phyloP scores from a whole-genome alignment of 37 sponge, comb jelly and placozoan species.

The Corticium candelabrum region DNA sequence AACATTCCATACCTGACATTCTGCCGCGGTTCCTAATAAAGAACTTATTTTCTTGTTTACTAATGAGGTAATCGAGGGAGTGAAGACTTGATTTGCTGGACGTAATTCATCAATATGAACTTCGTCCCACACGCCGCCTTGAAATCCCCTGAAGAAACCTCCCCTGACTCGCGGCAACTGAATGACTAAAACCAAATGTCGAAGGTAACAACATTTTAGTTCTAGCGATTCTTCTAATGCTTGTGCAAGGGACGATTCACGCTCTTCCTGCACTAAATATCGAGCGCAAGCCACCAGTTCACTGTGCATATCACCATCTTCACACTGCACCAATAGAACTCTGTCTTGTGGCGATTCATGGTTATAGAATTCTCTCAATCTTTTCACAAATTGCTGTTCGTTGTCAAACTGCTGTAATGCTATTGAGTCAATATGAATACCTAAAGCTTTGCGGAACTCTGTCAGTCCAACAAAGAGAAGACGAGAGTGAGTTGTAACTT shows the following conservation, averaged over 20 bases:
- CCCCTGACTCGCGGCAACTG: conserved; percentile 32
- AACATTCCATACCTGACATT: too few relatives aligned
- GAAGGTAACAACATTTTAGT: not conserved
- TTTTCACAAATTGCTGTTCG: conserved; percentile 57
- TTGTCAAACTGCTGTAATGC: conserved; percentile 70
- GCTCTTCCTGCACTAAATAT: conserved; percentile 50
- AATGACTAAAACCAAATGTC: conserved; percentile 51
- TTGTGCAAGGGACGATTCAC: not conserved
- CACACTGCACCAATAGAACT: conserved; percentile 71
- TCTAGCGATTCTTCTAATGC: not conserved
- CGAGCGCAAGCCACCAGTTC: conserved; percentile 83
- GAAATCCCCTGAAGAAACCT: conserved; percentile 48
- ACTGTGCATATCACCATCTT: conserved; percentile 57
- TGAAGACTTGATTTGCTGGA: not conserved
- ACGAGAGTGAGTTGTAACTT: conserved; percentile 79
- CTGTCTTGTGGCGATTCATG: not conserved
- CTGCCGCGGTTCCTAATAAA: not conserved
- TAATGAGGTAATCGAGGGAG: not conserved
- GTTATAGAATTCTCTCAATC: conserved; percentile 20
- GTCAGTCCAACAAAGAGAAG: conserved; percentile 40
- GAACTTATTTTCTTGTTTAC: not conserved
- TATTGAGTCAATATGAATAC: not conserved
- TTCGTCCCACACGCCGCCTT: conserved; percentile 64
- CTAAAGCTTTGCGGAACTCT: not conserved
- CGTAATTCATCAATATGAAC: conserved; percentile 69